Base-by-base conservation (phyloP, 2,113 vertebrate species). In the Rissa tridactyla region DNA sequence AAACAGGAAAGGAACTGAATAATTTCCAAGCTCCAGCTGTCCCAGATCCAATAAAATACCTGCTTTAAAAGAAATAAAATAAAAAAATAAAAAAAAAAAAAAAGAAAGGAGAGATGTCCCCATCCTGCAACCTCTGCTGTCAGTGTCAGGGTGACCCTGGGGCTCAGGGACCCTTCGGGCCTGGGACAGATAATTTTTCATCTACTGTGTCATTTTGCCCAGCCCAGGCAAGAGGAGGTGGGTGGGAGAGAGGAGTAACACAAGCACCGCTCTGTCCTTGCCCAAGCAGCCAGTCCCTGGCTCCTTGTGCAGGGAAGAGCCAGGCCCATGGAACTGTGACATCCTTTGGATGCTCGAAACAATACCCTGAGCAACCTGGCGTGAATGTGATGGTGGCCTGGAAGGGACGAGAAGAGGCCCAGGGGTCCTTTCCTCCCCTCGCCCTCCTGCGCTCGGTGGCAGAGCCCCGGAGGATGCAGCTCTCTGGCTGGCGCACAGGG, bases 231-330 rank as follows among this genome's bases (percentile, higher is more conserved):
- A 20, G 7, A 49, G 52, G 4, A 57, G 30, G 3, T 2, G n/a
- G 16, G 15, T 1, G 18, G 42, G 57, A 42, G 5, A 11, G 14
- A 6, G 18, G 19, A 49, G 15, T 8, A 19, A 40, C 6, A 21
- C 11, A 4, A 0, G 4, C 62, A 46, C 23, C 3, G 0, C 38
- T 27, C 47, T 15, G 61, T 3, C 62, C 62, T 47, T 47, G 57
- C n/a, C 9, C 4, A 0, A 6, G 0, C 14, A 5, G 21, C 27
- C 29, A 2, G 13, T 0, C 12, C 71, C 19, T 0, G 5, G 0
- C 36, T 17, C 26, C 51, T 62, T 4, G 0, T 0, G 0, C 0
- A 1, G 8, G n/a, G 5, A 49, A 38, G 32, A 79, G 71, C 15
- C 47, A 36, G 64, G 65, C 40, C 60, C 20, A 3, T 0, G 9